These are phyloP conservation scores for Sylvicola cinctus DNA, from an alignment of 2,888 invertebrate species.

Conservation along the genomic window DNA sequence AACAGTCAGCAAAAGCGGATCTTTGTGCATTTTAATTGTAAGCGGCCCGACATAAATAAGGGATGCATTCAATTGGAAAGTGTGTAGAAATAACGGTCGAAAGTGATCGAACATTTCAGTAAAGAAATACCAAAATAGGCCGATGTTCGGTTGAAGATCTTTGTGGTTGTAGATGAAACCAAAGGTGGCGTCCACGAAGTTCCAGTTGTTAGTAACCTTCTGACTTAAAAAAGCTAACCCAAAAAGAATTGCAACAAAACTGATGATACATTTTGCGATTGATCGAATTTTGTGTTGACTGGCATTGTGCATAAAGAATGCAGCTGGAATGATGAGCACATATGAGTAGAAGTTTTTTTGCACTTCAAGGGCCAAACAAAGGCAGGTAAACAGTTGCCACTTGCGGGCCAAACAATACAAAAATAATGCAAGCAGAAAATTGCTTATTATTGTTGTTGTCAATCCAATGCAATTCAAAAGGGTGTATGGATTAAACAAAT, in stretches of 20 bases:
- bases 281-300: background rate
- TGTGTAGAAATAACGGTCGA: conserved; percentile 78
- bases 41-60: conserved; percentile 80
- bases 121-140: conserved; percentile 99
- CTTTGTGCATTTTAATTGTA: conserved; percentile 52
- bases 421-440: conserved; percentile 54
- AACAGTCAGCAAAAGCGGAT: conserved; percentile 61
- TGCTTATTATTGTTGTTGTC: conserved; percentile 78
- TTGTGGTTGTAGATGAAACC: conserved; percentile 75
- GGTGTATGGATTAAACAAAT: conserved; percentile 76
- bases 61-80: conserved; percentile 91
- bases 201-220: conserved; percentile 38
- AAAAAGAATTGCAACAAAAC: conserved; percentile 32
- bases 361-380: conserved; percentile 54
- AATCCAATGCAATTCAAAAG: conserved; percentile 71
- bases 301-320: conserved; percentile 27
- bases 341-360: conserved; percentile 70
- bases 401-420: conserved; percentile 50
- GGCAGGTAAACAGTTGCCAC: conserved; percentile 35
- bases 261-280: conserved; percentile 27
- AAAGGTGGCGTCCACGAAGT: conserved; percentile 48
- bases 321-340: conserved; percentile 61
- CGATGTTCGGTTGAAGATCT: conserved; percentile 91
- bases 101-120: conserved; percentile 99
- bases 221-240: conserved; percentile 39